Conservation (phyloP, 2,113 vertebrate species). For the Myotis lucifugus region DNA sequence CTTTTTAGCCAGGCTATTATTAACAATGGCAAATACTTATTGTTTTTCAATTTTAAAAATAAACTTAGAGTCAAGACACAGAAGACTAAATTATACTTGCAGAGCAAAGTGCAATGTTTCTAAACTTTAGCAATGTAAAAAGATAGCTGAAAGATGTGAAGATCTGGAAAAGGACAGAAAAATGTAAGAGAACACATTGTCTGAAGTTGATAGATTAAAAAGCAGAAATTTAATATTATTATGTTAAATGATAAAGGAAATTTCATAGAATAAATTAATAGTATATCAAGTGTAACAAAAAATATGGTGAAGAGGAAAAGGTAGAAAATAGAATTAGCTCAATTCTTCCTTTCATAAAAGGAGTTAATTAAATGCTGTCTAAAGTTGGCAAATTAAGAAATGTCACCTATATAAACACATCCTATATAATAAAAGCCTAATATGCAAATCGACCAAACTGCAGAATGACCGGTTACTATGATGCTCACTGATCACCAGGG, state of each 20-base stretch:
- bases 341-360: background rate
- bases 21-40: background rate
- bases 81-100: background rate
- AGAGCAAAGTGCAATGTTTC: background rate
- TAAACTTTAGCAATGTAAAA: background rate
- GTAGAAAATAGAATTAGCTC: background rate
- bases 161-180: background rate
- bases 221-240: background rate
- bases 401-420: background rate
- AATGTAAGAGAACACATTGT: background rate
- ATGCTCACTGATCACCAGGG: too few relatives aligned
- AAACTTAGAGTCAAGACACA: background rate
- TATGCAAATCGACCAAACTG: too few relatives aligned
- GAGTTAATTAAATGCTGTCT: background rate
- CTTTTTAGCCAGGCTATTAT: background rate
- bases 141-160: background rate
- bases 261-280: conserved; percentile 2
- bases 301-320: background rate
- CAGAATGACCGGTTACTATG: too few relatives aligned
- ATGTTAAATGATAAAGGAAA: background rate
- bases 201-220: background rate
- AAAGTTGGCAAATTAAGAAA: background rate
- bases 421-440: too few relatives aligned
- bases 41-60: background rate
- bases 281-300: background rate